Evolutionary conservation across 2,113 vertebrate genomes (phyloP), one percentile per base, ranked within the genome.

Genomic region (Vidua macroura): DNA sequence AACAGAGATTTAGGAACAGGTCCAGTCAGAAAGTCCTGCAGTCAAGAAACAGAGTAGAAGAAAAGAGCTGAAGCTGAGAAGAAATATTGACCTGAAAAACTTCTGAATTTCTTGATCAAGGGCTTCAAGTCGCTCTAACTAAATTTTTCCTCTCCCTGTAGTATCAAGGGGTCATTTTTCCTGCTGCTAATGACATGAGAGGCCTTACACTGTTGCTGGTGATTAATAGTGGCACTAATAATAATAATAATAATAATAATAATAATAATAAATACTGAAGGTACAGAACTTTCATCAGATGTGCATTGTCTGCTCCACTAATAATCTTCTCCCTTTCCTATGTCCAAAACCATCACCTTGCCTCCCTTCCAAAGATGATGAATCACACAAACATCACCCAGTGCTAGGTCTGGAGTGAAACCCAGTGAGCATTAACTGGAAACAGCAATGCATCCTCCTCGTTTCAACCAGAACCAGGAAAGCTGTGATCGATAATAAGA

Each of bases 401-500:
- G 14, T 43, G 11, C 24, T 63, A 13, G 17, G 6, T 68, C 63
- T 56, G 25, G 33, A 41, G 23, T 1, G 16, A 64, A 79, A 56
- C 8, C 18, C 48, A 10, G 52, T 20, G 51, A 31, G 13, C 27
- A 63, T 16, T 39, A 24, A 9, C 56, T 81, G 51, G 48, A 43
- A 66, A 53, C 3, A 80, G 23, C 21, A 69, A 33, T 3, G 13
- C 23, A 24, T 23, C 23, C 21, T 55, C 35, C 44, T 73, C 1
- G 0, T 64, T 94, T 51, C 53, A 33, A 8, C 46, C 8, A 56
- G 58, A 51, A 25, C 25, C 59, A 56, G 33, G 27, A 90, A 79
- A 83, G 16, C 8, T 86, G 51, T 1, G 2, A 12, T 16, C 1
- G 0, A 15, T 16, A 49, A 25, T 6, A 13, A n/a, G 10, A 76